A percentile compares a stretch with the other conserved stretches of the same genome.
phyloP scores from a whole-genome alignment of 1,140 invertebrate genomes.

The Trichonephila clavata region DNA sequence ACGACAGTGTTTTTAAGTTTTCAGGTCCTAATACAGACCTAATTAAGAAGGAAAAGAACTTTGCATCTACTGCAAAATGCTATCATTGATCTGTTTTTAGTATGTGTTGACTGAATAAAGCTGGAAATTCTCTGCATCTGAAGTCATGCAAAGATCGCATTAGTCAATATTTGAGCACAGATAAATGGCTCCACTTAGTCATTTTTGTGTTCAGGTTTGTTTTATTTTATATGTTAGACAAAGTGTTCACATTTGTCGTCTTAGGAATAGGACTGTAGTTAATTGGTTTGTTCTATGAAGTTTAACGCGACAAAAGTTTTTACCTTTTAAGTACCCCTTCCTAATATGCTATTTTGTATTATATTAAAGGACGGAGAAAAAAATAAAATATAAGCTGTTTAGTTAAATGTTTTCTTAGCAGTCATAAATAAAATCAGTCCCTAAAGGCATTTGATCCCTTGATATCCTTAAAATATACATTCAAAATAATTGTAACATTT shows the following conservation, averaged over 20 bases:
- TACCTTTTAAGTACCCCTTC: neutral
- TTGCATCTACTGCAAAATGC: neutral
- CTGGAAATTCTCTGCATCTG: neutral
- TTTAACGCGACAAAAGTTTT: neutral
- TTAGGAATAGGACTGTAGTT: neutral
- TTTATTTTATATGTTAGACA: conserved; percentile 10
- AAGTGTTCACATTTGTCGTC: conserved; percentile 33
- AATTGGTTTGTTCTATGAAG: neutral
- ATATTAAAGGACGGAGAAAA: neutral
- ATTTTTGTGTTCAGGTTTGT: neutral
- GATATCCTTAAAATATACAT: too few relatives aligned
- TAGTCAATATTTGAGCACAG: conserved; percentile 35
- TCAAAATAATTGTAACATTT: too few relatives aligned
- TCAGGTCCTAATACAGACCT: too few relatives aligned
- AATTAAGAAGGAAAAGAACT: too few relatives aligned
- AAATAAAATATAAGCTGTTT: neutral
- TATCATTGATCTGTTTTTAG: conserved; percentile 11
- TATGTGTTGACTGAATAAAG: conserved; percentile 6
- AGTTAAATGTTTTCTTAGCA: too few relatives aligned
- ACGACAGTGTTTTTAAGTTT: too few relatives aligned
- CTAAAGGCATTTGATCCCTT: too few relatives aligned
- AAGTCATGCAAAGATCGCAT: conserved; percentile 55
- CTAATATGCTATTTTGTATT: neutral
- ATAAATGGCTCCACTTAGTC: conserved; percentile 24
- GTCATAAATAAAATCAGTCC: too few relatives aligned